Evolutionary conservation across 2,797 vertebrate genomes (phyloP), one percentile per base, ranked within the genome.

Genomic region (Kryptopterus vitreolus): DNA sequence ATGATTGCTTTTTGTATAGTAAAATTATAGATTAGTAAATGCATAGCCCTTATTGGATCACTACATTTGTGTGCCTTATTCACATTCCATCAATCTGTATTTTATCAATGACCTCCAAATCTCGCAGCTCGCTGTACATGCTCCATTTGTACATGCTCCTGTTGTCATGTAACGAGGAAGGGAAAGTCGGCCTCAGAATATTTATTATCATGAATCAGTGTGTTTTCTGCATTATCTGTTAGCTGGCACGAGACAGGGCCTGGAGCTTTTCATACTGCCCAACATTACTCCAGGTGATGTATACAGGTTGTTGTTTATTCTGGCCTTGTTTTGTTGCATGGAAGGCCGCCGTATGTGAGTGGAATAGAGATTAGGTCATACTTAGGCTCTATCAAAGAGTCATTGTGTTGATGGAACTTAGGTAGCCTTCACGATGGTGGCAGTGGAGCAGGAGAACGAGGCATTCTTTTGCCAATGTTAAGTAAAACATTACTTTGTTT

Each of bases 201-300:
- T 82, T 35, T 63, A 71, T 58, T 68, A 24, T 3, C 29, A 31
- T 69, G 73, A 61, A 71, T 81, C 66, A 73, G 13, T 77, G 38
- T 77, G 66, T 58, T 74, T 29, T 78, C 29, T 31, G 16, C 50
- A 71, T 53, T 31, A 18, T 70, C 68, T 52, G 0, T 71, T 71
- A 50, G 50, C 29, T 55, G 20, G 20, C 53, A 11, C 33, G 48
- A n/a, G 68, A 52, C 24, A 69, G 24, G 26, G 71, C 84, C 83
- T 79, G n/a, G 26, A 81, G 87, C 80, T 46, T 85, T 85, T 83
- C 79, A 86, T 48, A 76, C 48, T 31, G 63, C 68, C 38, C 26
- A 18, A 50, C 11, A 62, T 58, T 29, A 58, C 59, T 68, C 35
- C 46, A 74, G 80, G 63, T 84, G 80, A 77, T 77, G 74, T 46